Evolutionary conservation across 2,797 vertebrate genomes (phyloP), one percentile per base, ranked within the genome.

Genomic region (Oreonectes daqikongensis): DNA sequence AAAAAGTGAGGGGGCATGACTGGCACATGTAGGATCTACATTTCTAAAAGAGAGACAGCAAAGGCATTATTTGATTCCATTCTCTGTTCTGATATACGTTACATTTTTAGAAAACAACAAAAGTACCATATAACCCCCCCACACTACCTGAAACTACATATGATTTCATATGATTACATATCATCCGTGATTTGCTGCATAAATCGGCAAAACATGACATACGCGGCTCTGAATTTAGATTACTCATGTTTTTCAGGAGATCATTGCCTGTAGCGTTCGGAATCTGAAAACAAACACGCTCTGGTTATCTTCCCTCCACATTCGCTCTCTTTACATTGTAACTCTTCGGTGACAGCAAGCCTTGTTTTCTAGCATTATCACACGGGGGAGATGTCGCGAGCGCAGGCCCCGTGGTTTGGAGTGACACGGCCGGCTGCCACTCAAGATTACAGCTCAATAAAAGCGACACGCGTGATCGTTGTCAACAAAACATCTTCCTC

Each of bases 391-490:
- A 55, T 46, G 20, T 22, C 24, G 64, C 46, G 69, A 73, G 70
- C 42, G 42, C 10, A 20, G 15, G 11, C 68, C 65, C 44, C 12
- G 4, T 55, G 50, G 44, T 64, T 32, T 60, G 70, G 61, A 77
- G 69, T 72, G 75, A 77, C 79, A 79, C 26, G 63, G 63, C 72
- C 4, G 48, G 12, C 59, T 44, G 66, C n/a, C 79, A 81, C 61
- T 86, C 84, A 82, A 44, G 67, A 60, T 77, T 44, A 24, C 59
- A 30, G 53, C 18, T 65, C 26, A 85, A 79, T 67, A 66, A 83
- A 83, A 80, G 80, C 77, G 82, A 84, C 68, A 44, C 71, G 73
- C 32, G n/a, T 53, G 59, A 82, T 83, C 69, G n/a, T 57, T 79
- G 50, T 30, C 42, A 61, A 68, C 67, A 77, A 78, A 74, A 84